A percentile compares a stretch with the other conserved stretches of the same genome.
Evolutionary conservation across 2,797 vertebrate genomes (phyloP).

Genomic region (Zenarchopterus dispar): DNA sequence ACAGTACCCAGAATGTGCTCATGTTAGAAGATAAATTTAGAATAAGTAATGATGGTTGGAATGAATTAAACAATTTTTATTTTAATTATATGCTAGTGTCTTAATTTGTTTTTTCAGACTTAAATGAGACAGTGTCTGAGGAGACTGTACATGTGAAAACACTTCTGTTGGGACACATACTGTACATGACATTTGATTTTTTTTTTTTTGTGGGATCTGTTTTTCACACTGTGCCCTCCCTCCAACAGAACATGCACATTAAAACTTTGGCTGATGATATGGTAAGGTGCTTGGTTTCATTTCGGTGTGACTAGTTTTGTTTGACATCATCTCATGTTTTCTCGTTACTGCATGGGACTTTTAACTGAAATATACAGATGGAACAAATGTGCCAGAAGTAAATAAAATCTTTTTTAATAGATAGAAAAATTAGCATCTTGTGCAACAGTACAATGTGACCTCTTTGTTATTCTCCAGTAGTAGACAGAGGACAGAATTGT

Average conservation of each 20-base stretch:
- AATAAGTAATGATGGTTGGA: not conserved
- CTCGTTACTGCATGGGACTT: constrained; percentile 62
- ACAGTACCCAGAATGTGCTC: constrained; percentile 27
- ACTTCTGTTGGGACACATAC: constrained; percentile 25
- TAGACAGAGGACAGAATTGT: constrained; percentile 7
- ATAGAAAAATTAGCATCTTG: not conserved
- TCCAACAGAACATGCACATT: constrained; percentile 99
- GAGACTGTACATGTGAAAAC: constrained; percentile 41
- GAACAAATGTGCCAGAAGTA: constrained; percentile 53
- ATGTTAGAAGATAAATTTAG: not conserved
- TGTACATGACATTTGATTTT: constrained; percentile 40
- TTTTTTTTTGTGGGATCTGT: constrained; percentile 78
- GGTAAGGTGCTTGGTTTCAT: constrained; percentile 92
- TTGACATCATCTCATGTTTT: constrained; percentile 58
- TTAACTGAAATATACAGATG: constrained; percentile 75
- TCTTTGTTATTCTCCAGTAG: not conserved
- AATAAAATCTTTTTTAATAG: not conserved
- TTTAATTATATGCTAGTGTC: constrained; percentile 2
- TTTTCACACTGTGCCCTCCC: constrained; percentile 82
- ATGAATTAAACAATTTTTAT: not conserved
- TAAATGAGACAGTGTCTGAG: constrained; percentile 10
- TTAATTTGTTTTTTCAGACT: constrained; percentile 5
- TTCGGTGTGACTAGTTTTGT: constrained; percentile 61
- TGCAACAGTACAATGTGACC: not conserved
- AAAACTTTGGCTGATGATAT: constrained; percentile 99